Base-by-base conservation (phyloP, 2,113 vertebrate genomes). In the Tiliqua scincoides region DNA sequence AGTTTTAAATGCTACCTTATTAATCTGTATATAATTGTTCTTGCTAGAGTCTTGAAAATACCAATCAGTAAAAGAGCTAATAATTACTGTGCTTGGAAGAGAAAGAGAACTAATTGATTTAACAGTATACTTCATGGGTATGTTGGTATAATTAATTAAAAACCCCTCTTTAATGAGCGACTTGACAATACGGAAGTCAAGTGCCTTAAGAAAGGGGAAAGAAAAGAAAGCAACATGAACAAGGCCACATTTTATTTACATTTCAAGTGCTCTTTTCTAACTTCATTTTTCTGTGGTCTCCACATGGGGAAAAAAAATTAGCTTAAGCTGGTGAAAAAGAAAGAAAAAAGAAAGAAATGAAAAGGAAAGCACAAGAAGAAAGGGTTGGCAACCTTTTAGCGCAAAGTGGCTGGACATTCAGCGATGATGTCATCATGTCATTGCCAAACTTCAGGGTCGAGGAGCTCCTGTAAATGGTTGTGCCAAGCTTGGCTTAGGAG, bases 31-130 rank as follows among this genome's bases (percentile, higher is more conserved):
- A 88, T 94, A 95, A 94, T 91, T 87, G 79, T 94, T 94, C 94
- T 91, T 93, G 77, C 82, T 92, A 88, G 77, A 72, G 90, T 90
- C 85, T 87, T 89, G 93, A 95, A 96, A 96, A 95, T 96, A 95
- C 91, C 95, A 94, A 90, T 96, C 95, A 95, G 93, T 92, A 95
- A 96, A 94, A 35, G 80, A 95, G 87, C 83, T 95, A 93, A 93
- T 97, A 94, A 96, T 96, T 92, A 93, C 88, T 82, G 79, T 91
- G 87, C 48, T 83, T 91, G 30, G 84, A 89, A 91, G 4, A 74
- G 87, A 91, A 92, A 90, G 91, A 83, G 84, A 93, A 93, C 91
- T 95, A 95, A 95, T 96, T 96, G 90, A 89, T 68, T 93, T 94
- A 96, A 94, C 87, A 54, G 88, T 77, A 86, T n/a, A 94, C 88